These are phyloP conservation scores for Melanerpes aurifrons DNA, from an alignment of 2,113 vertebrate species.

Conservation along the genomic window DNA sequence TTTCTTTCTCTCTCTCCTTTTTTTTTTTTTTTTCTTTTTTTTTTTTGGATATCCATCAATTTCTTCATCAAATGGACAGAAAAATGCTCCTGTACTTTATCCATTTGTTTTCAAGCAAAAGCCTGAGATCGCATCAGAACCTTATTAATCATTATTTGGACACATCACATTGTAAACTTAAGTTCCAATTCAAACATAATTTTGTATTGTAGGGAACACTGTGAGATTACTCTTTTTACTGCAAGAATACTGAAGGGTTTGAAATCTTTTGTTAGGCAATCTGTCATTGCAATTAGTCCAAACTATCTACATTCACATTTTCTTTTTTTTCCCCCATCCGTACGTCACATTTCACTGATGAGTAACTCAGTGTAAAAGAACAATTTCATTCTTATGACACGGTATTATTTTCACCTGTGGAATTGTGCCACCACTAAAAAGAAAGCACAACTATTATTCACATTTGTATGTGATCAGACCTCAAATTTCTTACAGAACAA, in stretches of 20 bases:
- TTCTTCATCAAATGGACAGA: background rate
- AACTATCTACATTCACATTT: background rate
- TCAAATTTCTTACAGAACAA: constrained; percentile 13
- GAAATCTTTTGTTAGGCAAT: constrained; percentile 4
- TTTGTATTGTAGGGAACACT: background rate
- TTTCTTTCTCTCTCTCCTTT: background rate
- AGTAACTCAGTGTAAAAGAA: constrained; percentile 19
- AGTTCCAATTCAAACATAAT: background rate
- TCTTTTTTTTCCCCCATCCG: background rate
- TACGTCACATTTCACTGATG: background rate
- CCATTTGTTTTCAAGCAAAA: background rate
- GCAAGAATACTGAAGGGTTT: background rate
- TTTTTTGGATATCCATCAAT: background rate
- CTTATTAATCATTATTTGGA: background rate
- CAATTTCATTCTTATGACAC: background rate
- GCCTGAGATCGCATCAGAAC: background rate
- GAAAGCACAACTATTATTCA: constrained; percentile 54
- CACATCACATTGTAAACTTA: background rate
- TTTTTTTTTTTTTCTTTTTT: background rate
- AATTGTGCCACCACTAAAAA: constrained; percentile 5
- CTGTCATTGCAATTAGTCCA: background rate
- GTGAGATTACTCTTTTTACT: background rate
- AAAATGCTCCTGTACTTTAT: background rate
- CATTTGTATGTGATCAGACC: background rate
- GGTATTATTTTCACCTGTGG: constrained; percentile 20